These are phyloP conservation scores for Phortica variegata DNA, from an alignment of 1,140 invertebrate genomes.

Conservation along the genomic window DNA sequence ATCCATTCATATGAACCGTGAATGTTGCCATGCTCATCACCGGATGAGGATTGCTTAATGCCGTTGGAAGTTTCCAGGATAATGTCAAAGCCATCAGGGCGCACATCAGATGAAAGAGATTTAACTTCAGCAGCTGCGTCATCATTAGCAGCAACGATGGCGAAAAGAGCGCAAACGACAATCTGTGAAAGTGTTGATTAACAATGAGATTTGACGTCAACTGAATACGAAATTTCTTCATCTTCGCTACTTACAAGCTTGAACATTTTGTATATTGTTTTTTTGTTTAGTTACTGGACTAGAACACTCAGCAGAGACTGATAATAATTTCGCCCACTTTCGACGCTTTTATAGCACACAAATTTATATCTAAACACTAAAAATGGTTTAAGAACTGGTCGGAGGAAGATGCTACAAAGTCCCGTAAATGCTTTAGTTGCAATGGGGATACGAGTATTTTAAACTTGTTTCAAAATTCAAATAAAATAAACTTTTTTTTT, in stretches of 20 bases:
- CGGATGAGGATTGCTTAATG: slow-evolving; percentile 60
- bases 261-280: slow-evolving; percentile 19
- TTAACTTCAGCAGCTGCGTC: slow-evolving; percentile 35
- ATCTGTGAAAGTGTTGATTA: no score
- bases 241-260: slow-evolving; percentile 25
- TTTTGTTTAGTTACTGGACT: not conserved
- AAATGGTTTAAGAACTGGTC: no score
- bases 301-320: not conserved
- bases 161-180: not conserved
- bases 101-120: slow-evolving; percentile 31
- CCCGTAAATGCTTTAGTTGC: no score
- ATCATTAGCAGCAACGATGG: slow-evolving; percentile 16
- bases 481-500: no score
- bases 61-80: slow-evolving; percentile 63
- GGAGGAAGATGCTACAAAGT: no score
- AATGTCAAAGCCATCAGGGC: slow-evolving; percentile 55
- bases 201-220: no score
- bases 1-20: slow-evolving; percentile 37
- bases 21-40: slow-evolving; percentile 47
- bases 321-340: not conserved
- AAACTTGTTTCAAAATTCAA: no score
- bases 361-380: no score
- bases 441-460: no score
- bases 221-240: slow-evolving; percentile 16
- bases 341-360: not conserved